phyloP scores from a whole-genome alignment of 2,888 invertebrate genomes.

The Cosmia pyralina region DNA sequence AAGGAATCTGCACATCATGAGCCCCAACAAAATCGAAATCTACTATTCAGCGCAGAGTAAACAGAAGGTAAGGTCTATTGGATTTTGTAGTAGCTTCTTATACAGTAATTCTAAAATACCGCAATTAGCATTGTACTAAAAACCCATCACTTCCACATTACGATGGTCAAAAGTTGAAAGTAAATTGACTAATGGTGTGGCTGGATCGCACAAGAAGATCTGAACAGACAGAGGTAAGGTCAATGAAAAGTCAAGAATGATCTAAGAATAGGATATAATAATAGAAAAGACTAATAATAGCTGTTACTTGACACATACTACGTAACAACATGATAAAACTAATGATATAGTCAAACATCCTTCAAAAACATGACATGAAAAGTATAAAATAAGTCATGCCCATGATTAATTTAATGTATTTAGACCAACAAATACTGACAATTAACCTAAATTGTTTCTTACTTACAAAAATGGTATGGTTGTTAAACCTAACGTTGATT shows the following conservation, averaged over 20 bases:
- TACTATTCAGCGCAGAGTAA: slow-evolving; percentile 34
- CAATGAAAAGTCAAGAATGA: slow-evolving; percentile 6
- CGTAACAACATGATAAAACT: slow-evolving; percentile 8
- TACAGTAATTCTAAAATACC: background rate
- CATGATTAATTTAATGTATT: slow-evolving; percentile 22
- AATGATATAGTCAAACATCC: slow-evolving; percentile 1
- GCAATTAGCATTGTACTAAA: background rate
- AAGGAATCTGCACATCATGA: slow-evolving; percentile 50
- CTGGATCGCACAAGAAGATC: slow-evolving; percentile 11
- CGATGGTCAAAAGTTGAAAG: background rate
- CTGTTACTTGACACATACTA: slow-evolving; percentile 12
- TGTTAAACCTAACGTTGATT: slow-evolving; percentile 39
- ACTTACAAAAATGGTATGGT: slow-evolving; percentile 52
- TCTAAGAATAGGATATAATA: slow-evolving; percentile 19
- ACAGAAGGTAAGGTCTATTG: slow-evolving; percentile 31
- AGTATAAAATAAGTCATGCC: slow-evolving; percentile 10
- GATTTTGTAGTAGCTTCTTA: background rate
- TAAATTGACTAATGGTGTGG: background rate
- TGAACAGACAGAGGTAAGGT: slow-evolving; percentile 5
- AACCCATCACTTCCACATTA: background rate
- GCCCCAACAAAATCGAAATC: slow-evolving; percentile 29
- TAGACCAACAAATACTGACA: slow-evolving; percentile 31
- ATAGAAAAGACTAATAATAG: slow-evolving; percentile 30
- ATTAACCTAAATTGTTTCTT: slow-evolving; percentile 57
- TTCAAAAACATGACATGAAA: background rate